Percentiles rank a stretch among this genome's conserved stretches.
Evolutionary conservation across 2,888 invertebrate species (phyloP).

Genomic region (Linnaemya tessellans): DNA sequence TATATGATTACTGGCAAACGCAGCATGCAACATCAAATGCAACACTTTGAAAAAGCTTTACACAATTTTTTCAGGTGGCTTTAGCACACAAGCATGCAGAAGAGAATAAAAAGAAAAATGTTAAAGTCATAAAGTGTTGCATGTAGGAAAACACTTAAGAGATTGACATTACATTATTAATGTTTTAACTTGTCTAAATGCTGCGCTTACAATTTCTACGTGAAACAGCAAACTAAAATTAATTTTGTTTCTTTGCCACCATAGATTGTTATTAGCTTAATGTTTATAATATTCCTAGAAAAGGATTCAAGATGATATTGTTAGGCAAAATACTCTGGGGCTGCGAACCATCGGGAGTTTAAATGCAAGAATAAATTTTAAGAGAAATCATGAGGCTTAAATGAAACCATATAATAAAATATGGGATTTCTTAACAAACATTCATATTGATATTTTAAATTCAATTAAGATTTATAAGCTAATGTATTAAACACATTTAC

Average conservation of each 20-base stretch:
- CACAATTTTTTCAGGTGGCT: slow-evolving; percentile 23
- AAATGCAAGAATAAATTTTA: too few relatives aligned
- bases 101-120: slow-evolving; percentile 13
- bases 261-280: too few relatives aligned
- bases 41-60: slow-evolving; percentile 28
- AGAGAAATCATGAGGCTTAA: too few relatives aligned
- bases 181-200: slow-evolving; percentile 51
- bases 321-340: too few relatives aligned
- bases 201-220: slow-evolving; percentile 14
- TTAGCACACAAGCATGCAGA: not conserved
- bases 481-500: too few relatives aligned
- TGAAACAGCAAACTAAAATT: not conserved
- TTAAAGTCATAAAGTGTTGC: slow-evolving; percentile 45
- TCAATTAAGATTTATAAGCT: too few relatives aligned
- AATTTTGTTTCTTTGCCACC: not conserved
- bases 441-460: too few relatives aligned
- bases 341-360: too few relatives aligned
- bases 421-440: too few relatives aligned
- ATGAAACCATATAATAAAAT: too few relatives aligned
- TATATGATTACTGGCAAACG: slow-evolving; percentile 29
- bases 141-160: slow-evolving; percentile 69
- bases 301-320: too few relatives aligned
- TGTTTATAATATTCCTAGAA: too few relatives aligned
- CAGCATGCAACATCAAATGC: slow-evolving; percentile 58
- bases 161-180: slow-evolving; percentile 59